Conservation (phyloP, 2,888 invertebrate species). For the Arrhopalites spinosus region DNA sequence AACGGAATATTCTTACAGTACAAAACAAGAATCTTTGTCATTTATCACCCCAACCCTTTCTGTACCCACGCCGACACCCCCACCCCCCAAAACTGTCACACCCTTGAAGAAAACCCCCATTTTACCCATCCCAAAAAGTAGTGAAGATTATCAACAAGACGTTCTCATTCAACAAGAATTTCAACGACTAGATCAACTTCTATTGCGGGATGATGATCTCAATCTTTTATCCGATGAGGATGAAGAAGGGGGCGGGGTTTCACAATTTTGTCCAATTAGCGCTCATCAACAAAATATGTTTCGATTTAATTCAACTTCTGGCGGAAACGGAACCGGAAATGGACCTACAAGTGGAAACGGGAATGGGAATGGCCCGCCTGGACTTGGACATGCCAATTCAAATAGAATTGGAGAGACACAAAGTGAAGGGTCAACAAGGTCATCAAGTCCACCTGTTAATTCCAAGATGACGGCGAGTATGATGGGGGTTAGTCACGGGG, state of each 20-base stretch:
- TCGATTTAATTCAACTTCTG: no score
- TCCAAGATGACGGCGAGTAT: neutral
- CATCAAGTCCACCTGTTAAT: neutral
- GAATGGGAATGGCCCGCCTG: neutral
- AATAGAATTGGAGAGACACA: neutral
- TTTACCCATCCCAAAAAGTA: slow-evolving; percentile 1
- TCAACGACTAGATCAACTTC: slow-evolving; percentile 27
- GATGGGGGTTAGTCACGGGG: slow-evolving; percentile 22
- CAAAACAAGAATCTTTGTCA: neutral
- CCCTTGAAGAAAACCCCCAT: neutral
- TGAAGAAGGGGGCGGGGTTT: no score
- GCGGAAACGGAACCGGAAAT: no score
- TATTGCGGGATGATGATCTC: slow-evolving; percentile 24
- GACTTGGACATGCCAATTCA: neutral
- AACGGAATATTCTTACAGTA: no score
- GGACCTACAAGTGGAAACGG: neutral
- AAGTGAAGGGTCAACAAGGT: neutral
- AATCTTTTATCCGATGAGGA: neutral
- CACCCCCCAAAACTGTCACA: neutral
- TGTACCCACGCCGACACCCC: neutral
- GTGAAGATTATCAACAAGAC: slow-evolving; percentile 35
- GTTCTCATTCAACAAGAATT: slow-evolving; percentile 31
- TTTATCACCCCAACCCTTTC: neutral
- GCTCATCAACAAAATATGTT: neutral
- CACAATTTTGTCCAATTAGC: slow-evolving; percentile 3